Conservation (phyloP, 2,797 vertebrate genomes). For the Pseudotriccus pelzelni region DNA sequence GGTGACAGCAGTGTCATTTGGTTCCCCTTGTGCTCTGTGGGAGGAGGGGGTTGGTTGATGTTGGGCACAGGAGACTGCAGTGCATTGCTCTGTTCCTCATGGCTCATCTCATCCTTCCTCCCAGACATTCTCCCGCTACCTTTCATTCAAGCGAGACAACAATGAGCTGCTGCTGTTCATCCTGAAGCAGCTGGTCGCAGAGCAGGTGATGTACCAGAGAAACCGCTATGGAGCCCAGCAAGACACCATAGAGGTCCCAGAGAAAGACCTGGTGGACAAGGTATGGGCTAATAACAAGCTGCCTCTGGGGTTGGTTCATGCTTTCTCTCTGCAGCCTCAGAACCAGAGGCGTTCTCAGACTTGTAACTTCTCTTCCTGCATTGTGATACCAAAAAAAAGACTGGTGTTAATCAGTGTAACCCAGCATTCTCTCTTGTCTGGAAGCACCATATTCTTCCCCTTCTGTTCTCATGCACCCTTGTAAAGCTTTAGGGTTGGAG, state of each 20-base stretch:
- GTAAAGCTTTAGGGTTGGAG: neutral
- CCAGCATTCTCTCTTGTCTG: neutral
- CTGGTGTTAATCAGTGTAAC: neutral
- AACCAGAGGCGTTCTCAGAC: neutral
- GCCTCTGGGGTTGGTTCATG: neutral
- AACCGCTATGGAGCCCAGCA: slow-evolving; percentile 95
- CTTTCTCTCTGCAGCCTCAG: neutral
- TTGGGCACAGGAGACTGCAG: rapidly evolving
- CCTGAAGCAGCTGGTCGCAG: slow-evolving; percentile 94
- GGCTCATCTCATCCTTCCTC: neutral
- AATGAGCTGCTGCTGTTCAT: slow-evolving; percentile 96
- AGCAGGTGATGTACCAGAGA: slow-evolving; percentile 92
- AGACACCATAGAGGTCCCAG: slow-evolving; percentile 88
- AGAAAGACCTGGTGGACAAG: slow-evolving; percentile 95
- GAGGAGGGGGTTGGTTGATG: neutral
- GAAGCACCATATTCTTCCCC: neutral
- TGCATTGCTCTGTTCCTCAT: rapidly evolving
- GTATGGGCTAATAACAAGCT: slow-evolving; percentile 54
- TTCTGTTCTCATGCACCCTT: neutral
- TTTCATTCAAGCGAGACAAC: slow-evolving; percentile 94
- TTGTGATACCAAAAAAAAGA: neutral
- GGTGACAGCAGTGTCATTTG: neutral
- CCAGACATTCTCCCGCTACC: slow-evolving; percentile 93
- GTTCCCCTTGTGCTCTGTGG: neutral
- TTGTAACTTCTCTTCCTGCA: neutral